A percentile compares a stretch with the other conserved stretches of the same genome.
Evolutionary conservation across 2,113 vertebrate genomes (phyloP).

Genomic region (Nasalis larvatus): DNA sequence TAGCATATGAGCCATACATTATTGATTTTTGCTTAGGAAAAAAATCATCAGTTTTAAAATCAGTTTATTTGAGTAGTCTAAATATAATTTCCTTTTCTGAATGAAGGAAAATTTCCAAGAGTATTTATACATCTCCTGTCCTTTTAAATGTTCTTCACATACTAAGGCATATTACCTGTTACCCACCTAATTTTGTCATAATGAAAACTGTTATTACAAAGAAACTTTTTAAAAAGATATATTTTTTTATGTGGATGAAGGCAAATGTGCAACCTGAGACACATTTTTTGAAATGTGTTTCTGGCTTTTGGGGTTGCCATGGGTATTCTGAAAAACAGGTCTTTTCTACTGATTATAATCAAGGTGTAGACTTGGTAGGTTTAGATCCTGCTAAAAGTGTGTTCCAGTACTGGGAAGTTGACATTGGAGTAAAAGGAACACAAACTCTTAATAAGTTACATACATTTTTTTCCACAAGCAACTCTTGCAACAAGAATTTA

Average conservation of each 20-base stretch:
- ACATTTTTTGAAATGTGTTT: not conserved
- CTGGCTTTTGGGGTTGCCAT: not conserved
- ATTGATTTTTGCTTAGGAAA: slow-evolving; percentile 48
- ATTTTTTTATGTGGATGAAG: slow-evolving; percentile 36
- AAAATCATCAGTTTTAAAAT: slow-evolving; percentile 13
- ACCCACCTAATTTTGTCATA: not conserved
- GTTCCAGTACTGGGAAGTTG: not conserved
- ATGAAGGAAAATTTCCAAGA: not conserved
- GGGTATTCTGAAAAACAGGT: not conserved
- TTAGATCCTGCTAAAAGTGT: not conserved
- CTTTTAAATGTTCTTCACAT: slow-evolving; percentile 45
- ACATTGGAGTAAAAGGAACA: not conserved
- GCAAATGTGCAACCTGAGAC: slow-evolving; percentile 18
- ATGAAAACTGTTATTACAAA: slow-evolving; percentile 56
- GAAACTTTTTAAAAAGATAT: not conserved
- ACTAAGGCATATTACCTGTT: slow-evolving; percentile 36
- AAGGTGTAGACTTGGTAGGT: not conserved
- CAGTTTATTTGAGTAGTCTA: slow-evolving; percentile 15
- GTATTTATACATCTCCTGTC: not conserved
- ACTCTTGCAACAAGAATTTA: not conserved
- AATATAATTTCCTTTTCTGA: not conserved
- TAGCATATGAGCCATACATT: not conserved
- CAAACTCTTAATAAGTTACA: not conserved
- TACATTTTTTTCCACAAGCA: not conserved
- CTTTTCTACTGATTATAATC: not conserved